Evolutionary conservation across 2,888 invertebrate genomes (phyloP).

Genomic region (Bruchidius siliquastri): DNA sequence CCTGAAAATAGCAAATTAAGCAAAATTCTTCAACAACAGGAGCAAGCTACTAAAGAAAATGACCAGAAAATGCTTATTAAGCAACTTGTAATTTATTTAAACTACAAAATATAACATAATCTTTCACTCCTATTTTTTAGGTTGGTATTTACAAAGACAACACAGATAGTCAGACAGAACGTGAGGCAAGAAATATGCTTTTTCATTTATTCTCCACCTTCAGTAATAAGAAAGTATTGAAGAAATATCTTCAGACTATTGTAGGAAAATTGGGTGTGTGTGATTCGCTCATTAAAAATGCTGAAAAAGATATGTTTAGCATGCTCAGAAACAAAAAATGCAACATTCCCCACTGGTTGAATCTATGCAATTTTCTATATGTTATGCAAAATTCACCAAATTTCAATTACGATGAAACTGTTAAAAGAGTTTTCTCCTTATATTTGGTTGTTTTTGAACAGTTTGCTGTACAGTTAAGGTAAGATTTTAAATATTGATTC

Average conservation of each 20-base stretch:
- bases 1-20: slow-evolving; percentile 14
- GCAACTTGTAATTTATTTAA: slow-evolving; percentile 18
- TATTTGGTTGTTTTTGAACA: slow-evolving; percentile 28
- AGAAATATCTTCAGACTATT: slow-evolving; percentile 29
- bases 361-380: slow-evolving; percentile 29
- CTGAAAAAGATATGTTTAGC: slow-evolving; percentile 18
- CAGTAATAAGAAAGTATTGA: slow-evolving; percentile 25
- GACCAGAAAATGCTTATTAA: slow-evolving; percentile 18
- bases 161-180: slow-evolving; percentile 44
- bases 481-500: slow-evolving; percentile 12
- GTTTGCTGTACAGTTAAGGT: slow-evolving; percentile 27
- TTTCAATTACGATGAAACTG: slow-evolving; percentile 24
- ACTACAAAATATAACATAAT: background rate
- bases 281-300: slow-evolving; percentile 19
- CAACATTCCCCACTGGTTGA: slow-evolving; percentile 23
- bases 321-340: slow-evolving; percentile 22
- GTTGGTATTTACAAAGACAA: slow-evolving; percentile 15
- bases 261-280: slow-evolving; percentile 21
- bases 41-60: slow-evolving; percentile 14
- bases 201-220: slow-evolving; percentile 27
- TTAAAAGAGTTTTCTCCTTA: slow-evolving; percentile 27
- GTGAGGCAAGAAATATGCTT: slow-evolving; percentile 35
- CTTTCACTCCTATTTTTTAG: slow-evolving; percentile 11
- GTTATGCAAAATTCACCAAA: slow-evolving; percentile 22
- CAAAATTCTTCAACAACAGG: slow-evolving; percentile 9